These are phyloP conservation scores for Barnardius zonarius DNA, from an alignment of 2,113 vertebrate genomes.

Conservation along the genomic window DNA sequence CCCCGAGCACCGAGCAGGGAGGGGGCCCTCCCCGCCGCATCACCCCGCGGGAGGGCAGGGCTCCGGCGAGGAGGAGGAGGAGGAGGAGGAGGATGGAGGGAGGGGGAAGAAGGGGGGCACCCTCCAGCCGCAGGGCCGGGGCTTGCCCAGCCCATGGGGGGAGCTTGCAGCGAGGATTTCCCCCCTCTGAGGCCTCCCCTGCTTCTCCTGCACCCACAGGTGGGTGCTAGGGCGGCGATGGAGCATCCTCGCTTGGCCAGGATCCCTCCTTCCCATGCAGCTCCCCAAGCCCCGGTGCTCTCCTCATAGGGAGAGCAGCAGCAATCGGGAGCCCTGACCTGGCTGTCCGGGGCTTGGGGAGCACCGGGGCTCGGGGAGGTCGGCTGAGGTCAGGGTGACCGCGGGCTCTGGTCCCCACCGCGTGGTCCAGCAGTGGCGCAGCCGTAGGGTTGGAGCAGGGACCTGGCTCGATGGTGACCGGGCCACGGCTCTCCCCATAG, in stretches of 20 bases:
- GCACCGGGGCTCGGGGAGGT: background rate
- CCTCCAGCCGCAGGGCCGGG: background rate
- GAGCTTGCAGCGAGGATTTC: background rate
- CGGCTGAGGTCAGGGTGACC: constrained; percentile 4
- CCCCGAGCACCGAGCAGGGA: background rate
- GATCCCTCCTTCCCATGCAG: background rate
- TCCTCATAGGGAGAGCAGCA: background rate
- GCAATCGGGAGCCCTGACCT: background rate
- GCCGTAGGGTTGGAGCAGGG: background rate
- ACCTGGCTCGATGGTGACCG: background rate
- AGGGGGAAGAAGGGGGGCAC: background rate
- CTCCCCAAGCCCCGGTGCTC: background rate
- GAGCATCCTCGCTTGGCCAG: background rate
- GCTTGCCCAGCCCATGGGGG: background rate
- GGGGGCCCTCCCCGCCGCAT: constrained; percentile 2
- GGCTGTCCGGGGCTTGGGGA: background rate
- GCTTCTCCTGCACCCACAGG: background rate
- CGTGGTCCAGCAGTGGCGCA: background rate
- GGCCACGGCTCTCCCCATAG: background rate
- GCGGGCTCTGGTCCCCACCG: fast-evolving
- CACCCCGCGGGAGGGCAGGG: constrained; percentile 25
- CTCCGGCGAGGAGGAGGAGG: background rate
- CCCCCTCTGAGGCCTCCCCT: background rate
- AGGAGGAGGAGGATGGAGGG: background rate
- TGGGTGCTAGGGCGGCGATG: background rate